Conservation (phyloP, 2,888 invertebrate species). For the Marasmarcha lunaedactyla region DNA sequence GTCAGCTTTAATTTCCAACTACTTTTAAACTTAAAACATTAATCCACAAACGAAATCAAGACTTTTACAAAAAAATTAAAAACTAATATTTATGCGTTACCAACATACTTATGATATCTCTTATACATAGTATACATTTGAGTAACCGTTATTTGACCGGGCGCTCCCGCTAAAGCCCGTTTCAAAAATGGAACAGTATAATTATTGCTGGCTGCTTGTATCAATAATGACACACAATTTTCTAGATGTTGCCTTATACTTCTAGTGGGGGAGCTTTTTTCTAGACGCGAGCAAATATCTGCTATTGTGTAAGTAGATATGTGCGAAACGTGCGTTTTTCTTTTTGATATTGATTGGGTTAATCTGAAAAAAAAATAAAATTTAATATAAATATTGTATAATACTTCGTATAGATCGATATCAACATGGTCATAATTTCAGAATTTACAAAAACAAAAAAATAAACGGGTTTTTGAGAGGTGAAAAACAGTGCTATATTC, state of each 20-base stretch:
- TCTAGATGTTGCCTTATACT: slow-evolving; percentile 49
- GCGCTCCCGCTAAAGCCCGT: slow-evolving; percentile 37
- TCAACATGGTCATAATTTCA: neutral
- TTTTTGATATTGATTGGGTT: slow-evolving; percentile 52
- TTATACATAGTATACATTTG: slow-evolving; percentile 55
- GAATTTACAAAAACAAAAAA: too few relatives aligned
- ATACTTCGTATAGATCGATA: neutral
- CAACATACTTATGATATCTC: slow-evolving; percentile 60
- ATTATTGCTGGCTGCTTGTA: slow-evolving; percentile 41
- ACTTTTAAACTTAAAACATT: too few relatives aligned
- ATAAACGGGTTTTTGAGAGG: too few relatives aligned
- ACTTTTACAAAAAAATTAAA: too few relatives aligned
- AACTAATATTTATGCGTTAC: slow-evolving; percentile 35
- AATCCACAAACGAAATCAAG: too few relatives aligned
- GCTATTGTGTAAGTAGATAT: slow-evolving; percentile 54
- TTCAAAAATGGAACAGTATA: slow-evolving; percentile 52
- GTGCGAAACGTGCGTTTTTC: slow-evolving; percentile 48
- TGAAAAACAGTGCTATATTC: too few relatives aligned
- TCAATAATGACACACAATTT: slow-evolving; percentile 41
- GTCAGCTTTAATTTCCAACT: too few relatives aligned
- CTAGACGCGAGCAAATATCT: slow-evolving; percentile 43
- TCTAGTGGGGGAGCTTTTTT: slow-evolving; percentile 35
- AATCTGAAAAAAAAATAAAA: slow-evolving; percentile 34
- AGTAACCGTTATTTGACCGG: slow-evolving; percentile 49
- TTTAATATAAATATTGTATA: too few relatives aligned